Evolutionary conservation across 2,888 invertebrate species (phyloP), one percentile per base, ranked within the genome.

Genomic region (Hirtodrosophila alboralis): DNA sequence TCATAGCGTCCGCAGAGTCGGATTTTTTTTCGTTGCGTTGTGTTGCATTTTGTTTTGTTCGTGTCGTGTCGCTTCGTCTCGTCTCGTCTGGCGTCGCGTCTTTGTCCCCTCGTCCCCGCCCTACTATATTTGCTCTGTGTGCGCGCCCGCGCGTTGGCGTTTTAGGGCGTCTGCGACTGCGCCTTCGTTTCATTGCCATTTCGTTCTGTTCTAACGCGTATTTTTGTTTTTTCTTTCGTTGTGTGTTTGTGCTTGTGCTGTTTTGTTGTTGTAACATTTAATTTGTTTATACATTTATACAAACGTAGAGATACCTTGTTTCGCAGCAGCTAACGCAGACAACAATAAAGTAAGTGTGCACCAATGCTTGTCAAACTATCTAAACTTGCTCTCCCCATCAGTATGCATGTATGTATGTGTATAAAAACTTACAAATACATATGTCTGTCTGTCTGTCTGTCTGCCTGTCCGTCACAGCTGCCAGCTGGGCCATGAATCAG

Each of bases 141-240:
- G 65, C 49, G 78, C 83, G 78, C 83, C 64, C 76, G 59, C 64
- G 57, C 77, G 60, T 78, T 65, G 48, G 34, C 52, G 59, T 66
- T 52, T 34, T 36, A 45, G 43, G 53, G 44, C 51, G 51, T 52
- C 63, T 27, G 68, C 64, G 13, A 18, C 40, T 49, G 61, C 61
- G 66, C 10, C 60, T 52, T 60, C 34, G 57, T 47, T 66, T 66
- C 65, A 47, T 52, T 57, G 62, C 52, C 60, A 52, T 37, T 38
- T 31, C 9, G 37, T 49, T 62, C 48, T 52, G 48, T 71, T 59
- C 45, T 56, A 49, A 58, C 60, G 67, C 52, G 44, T 14, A 36
- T 54, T 49, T 45, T 60, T 52, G 18, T 54, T 67, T 41, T 65
- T 53, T 61, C 47, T 44, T 64, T 44, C 34, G 21, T 45, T 66